phyloP scores from a whole-genome alignment of 2,113 vertebrate genomes.

The Clarias batrachus region DNA sequence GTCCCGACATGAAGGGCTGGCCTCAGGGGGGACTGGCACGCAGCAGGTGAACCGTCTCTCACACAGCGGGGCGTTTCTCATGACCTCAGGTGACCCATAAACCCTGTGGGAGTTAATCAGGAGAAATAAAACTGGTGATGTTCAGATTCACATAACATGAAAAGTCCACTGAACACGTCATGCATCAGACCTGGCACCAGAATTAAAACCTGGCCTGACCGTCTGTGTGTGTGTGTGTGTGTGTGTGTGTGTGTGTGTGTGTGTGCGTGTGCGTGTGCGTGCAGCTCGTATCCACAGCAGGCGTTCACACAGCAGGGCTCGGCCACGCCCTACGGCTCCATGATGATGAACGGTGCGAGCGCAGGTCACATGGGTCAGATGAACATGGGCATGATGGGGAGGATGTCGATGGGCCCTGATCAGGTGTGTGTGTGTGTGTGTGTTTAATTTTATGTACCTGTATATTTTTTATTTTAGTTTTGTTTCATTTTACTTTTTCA shows the following conservation, averaged over 20 bases:
- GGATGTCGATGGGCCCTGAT: conserved; percentile 84
- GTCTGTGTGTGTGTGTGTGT: neutral
- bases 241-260: neutral
- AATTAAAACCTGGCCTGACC: too few species aligned
- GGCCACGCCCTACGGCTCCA: conserved; percentile 73
- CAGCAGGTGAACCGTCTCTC: conserved; percentile 74
- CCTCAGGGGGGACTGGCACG: conserved; percentile 82
- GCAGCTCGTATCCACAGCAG: conserved; percentile 86
- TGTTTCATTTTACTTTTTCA: too few species aligned
- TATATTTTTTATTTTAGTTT: too few species aligned
- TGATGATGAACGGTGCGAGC: conserved; percentile 83
- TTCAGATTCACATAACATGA: too few species aligned
- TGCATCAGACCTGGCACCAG: too few species aligned
- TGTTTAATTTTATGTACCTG: neutral
- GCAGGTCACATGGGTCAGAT: conserved; percentile 73
- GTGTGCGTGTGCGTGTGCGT: neutral
- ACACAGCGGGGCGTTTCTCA: neutral
- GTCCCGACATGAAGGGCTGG: conserved; percentile 93
- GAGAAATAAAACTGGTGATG: too few species aligned
- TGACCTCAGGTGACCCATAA: neutral
- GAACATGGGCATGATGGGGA: conserved; percentile 84
- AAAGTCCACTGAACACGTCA: too few species aligned
- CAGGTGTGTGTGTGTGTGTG: conserved; percentile 72
- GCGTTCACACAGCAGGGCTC: conserved; percentile 59
- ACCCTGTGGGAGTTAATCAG: too few species aligned